Evolutionary conservation across 2,797 vertebrate genomes (phyloP).

Genomic region (Gymnoscopelus braueri): DNA sequence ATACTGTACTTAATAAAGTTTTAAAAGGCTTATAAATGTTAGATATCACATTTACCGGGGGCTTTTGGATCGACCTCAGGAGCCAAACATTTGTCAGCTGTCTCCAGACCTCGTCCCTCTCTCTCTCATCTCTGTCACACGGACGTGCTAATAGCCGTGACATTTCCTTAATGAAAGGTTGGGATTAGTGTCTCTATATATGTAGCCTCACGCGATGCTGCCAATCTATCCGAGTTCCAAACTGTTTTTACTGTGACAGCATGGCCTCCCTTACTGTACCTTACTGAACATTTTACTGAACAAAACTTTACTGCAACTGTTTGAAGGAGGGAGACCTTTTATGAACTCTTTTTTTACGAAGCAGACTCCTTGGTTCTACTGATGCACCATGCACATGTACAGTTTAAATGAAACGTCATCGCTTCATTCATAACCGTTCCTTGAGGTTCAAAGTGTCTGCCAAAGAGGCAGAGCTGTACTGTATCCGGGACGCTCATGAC

Average conservation of each 20-base stretch:
- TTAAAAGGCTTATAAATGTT: conserved; percentile 26
- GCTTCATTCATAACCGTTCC: too few species aligned
- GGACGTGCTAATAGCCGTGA: not conserved
- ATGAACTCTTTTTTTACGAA: too few species aligned
- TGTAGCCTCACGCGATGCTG: conserved; percentile 6
- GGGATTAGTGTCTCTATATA: not conserved
- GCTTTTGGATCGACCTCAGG: conserved; percentile 41
- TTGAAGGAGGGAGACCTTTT: too few species aligned
- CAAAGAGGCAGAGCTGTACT: too few species aligned
- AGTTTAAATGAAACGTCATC: too few species aligned
- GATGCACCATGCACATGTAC: too few species aligned
- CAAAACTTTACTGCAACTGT: too few species aligned
- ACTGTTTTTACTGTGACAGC: conserved; percentile 31
- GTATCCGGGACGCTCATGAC: too few species aligned
- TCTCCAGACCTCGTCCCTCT: conserved; percentile 44
- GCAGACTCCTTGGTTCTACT: too few species aligned
- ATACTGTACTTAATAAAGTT: conserved; percentile 37
- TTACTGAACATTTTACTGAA: too few species aligned
- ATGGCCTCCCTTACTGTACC: conserved; percentile 28
- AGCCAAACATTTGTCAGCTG: conserved; percentile 41
- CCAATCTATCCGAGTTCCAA: not conserved
- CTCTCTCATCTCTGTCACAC: not conserved
- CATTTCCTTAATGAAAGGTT: not conserved
- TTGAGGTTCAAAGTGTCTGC: too few species aligned
- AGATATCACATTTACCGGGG: conserved; percentile 27